phyloP scores from a whole-genome alignment of 2,797 vertebrate genomes.

The Liasis olivaceus region DNA sequence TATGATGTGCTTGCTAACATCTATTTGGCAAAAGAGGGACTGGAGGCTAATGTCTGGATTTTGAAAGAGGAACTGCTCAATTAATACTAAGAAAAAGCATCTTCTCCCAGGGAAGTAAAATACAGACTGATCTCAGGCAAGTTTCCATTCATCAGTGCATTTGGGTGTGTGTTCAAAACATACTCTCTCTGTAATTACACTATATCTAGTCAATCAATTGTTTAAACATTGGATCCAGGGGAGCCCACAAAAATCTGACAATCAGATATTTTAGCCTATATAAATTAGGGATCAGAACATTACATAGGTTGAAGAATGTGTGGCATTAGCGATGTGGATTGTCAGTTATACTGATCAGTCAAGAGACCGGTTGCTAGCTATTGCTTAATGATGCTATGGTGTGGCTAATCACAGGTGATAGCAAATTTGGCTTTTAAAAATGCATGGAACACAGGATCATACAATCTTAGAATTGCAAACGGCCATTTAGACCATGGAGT shows the following conservation, averaged over 20 bases:
- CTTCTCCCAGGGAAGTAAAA: background rate
- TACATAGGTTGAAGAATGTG: background rate
- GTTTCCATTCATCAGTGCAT: background rate
- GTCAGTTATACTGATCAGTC: constrained; percentile 47
- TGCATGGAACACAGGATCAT: background rate
- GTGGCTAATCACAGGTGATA: too few species aligned
- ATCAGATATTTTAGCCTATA: constrained; percentile 1
- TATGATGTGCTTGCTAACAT: constrained; percentile 74
- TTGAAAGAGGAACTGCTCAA: constrained; percentile 40
- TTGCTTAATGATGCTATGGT: background rate
- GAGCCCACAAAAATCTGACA: constrained; percentile 2
- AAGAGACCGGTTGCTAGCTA: constrained; percentile 43
- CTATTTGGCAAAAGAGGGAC: constrained; percentile 64
- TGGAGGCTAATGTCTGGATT: constrained; percentile 61
- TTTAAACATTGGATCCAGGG: background rate
- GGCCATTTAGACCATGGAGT: background rate
- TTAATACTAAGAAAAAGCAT: constrained; percentile 36
- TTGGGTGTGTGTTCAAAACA: background rate
- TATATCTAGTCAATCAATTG: background rate
- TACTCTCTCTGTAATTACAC: too few species aligned
- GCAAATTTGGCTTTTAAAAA: background rate
- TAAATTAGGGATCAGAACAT: background rate
- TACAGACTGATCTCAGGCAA: background rate
- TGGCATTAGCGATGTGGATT: background rate
- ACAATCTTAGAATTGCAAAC: background rate